Conservation (phyloP, 1,140 invertebrate species). For the Stegodyphus dumicola region DNA sequence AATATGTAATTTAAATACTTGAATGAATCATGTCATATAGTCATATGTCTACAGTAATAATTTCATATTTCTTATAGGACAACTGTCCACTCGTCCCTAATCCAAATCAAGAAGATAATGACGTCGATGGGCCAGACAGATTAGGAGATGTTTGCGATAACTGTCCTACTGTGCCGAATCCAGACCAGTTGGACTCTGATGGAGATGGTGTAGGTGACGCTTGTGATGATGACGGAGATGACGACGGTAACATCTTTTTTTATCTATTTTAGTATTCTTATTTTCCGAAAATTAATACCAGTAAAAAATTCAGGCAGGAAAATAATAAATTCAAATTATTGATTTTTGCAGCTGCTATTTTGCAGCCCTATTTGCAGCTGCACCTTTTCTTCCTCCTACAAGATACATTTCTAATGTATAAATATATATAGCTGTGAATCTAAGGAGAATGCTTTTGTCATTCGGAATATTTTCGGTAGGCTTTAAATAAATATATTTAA, state of each 20-base stretch:
- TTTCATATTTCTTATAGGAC: slow-evolving; percentile 73
- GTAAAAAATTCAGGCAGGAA: no score
- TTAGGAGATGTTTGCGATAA: slow-evolving; percentile 93
- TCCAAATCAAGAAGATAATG: slow-evolving; percentile 94
- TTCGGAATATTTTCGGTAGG: no score
- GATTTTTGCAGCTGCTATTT: no score
- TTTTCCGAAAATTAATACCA: background rate
- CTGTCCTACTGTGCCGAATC: slow-evolving; percentile 86
- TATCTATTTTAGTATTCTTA: background rate
- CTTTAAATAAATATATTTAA: no score
- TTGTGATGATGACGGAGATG: slow-evolving; percentile 87
- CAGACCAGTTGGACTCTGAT: slow-evolving; percentile 85
- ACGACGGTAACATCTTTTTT: slow-evolving; percentile 74
- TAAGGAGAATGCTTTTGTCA: no score
- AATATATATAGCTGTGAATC: no score
- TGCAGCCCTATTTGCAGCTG: no score
- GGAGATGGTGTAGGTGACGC: slow-evolving; percentile 79
- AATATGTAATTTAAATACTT: no score
- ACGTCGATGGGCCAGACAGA: slow-evolving; percentile 87
- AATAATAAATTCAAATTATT: no score
- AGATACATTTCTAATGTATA: no score
- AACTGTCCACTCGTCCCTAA: slow-evolving; percentile 89
- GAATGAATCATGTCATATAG: background rate
- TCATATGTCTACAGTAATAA: background rate
- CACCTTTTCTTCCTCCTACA: no score